phyloP scores from a whole-genome alignment of 2,113 vertebrate species.

The Narcine bancroftii region DNA sequence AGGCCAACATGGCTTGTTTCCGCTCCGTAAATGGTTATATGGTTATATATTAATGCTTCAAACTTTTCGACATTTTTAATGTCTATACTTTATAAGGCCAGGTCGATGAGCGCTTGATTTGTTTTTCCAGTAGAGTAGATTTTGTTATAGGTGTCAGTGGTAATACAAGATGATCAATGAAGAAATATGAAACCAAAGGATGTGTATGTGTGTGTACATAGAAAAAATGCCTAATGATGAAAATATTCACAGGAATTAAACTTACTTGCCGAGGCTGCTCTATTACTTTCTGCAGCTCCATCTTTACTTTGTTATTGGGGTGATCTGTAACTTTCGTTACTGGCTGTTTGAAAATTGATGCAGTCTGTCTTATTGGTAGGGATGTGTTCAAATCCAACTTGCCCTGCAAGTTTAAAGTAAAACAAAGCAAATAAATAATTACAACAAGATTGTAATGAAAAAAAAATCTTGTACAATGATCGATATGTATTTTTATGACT shows the following conservation, averaged over 20 bases:
- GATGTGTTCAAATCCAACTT: conserved; percentile 80
- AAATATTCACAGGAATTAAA: not conserved
- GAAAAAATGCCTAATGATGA: not conserved
- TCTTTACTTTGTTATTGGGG: conserved; percentile 76
- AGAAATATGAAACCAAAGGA: not conserved
- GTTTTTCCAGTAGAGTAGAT: not conserved
- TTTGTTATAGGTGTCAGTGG: no score
- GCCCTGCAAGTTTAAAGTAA: conserved; percentile 49
- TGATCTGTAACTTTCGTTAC: conserved; percentile 85
- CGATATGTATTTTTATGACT: not conserved
- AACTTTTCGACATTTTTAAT: no score
- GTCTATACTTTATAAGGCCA: no score
- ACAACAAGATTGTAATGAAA: not conserved
- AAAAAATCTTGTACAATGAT: not conserved
- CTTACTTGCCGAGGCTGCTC: conserved; percentile 78
- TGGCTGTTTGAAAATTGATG: conserved; percentile 85
- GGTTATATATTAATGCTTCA: no score
- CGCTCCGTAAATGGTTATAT: no score
- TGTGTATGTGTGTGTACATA: no score
- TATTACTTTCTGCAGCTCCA: conserved; percentile 66
- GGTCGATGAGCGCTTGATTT: not conserved
- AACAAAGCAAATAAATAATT: not conserved
- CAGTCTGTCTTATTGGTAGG: conserved; percentile 79
- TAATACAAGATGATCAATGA: not conserved
- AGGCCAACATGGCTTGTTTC: no score